These are phyloP conservation scores for Apodemia hepburni DNA, from an alignment of 2,888 invertebrate species.

Conservation along the genomic window DNA sequence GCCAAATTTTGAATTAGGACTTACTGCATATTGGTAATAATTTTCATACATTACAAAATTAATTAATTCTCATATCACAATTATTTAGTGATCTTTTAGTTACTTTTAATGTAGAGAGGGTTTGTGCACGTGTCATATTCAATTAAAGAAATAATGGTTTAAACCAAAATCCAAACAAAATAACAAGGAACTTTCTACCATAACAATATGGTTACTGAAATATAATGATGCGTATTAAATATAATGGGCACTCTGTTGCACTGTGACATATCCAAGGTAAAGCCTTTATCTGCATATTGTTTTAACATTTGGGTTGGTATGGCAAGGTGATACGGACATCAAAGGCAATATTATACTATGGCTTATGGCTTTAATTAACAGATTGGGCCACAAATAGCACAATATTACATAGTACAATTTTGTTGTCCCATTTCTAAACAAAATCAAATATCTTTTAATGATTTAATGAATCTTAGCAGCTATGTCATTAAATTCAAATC, in stretches of 20 bases:
- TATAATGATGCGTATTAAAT: neutral
- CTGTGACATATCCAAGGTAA: neutral
- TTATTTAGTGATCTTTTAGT: conserved; percentile 5
- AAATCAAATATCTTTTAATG: neutral
- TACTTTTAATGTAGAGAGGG: neutral
- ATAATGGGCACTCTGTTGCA: neutral
- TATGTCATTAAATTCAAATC: neutral
- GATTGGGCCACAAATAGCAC: too few relatives aligned
- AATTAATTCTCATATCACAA: conserved; percentile 19
- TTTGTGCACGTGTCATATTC: conserved; percentile 17
- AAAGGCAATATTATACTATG: too few relatives aligned
- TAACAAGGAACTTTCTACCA: neutral
- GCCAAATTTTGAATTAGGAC: conserved; percentile 17
- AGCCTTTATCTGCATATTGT: neutral
- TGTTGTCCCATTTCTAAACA: neutral
- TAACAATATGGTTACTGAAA: neutral
- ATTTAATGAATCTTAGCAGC: neutral
- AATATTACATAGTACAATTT: too few relatives aligned
- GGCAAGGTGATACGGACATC: neutral
- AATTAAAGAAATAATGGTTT: neutral
- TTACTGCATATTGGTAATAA: neutral
- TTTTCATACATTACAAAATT: conserved; percentile 19
- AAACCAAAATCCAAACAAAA: conserved; percentile 4
- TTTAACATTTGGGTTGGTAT: too few relatives aligned
- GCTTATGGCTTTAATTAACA: too few relatives aligned